Evolutionary conservation across 2,113 vertebrate species (phyloP).

Genomic region (Typhlomys cinereus): DNA sequence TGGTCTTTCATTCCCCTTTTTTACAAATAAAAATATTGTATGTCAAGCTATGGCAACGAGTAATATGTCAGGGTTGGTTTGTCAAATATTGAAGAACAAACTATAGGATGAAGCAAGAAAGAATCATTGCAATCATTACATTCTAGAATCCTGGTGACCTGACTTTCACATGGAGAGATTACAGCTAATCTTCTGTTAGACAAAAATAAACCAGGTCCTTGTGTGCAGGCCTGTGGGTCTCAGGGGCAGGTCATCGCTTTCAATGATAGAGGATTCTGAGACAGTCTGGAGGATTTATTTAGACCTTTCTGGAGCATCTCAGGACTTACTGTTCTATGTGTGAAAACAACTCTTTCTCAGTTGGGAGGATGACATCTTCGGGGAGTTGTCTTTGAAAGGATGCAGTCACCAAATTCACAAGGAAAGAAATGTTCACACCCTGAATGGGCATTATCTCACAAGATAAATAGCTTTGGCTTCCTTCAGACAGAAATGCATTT

Average conservation of each 20-base stretch:
- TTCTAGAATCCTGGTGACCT: neutral
- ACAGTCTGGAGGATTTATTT: constrained; percentile 26
- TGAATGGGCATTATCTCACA: constrained; percentile 64
- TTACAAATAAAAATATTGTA: neutral
- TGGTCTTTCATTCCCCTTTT: neutral
- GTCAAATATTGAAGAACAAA: neutral
- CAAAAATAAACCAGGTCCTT: neutral
- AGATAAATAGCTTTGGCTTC: constrained; percentile 51
- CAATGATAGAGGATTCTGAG: constrained; percentile 47
- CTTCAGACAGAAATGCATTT: constrained; percentile 38
- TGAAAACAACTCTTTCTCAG: constrained; percentile 52
- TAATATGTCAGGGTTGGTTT: neutral
- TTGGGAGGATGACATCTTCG: constrained; percentile 51
- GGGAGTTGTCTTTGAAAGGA: constrained; percentile 61
- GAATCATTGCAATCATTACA: neutral
- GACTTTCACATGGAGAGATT: neutral
- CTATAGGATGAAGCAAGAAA: neutral
- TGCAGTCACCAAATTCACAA: constrained; percentile 45
- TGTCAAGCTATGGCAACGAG: neutral
- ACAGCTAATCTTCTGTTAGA: neutral
- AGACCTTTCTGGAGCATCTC: constrained; percentile 30
- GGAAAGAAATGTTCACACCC: constrained; percentile 44
- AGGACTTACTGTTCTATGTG: neutral
- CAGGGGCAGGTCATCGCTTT: neutral
- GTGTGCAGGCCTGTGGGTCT: neutral